phyloP scores from a whole-genome alignment of 2,113 vertebrate genomes.

The Junco hyemalis region DNA sequence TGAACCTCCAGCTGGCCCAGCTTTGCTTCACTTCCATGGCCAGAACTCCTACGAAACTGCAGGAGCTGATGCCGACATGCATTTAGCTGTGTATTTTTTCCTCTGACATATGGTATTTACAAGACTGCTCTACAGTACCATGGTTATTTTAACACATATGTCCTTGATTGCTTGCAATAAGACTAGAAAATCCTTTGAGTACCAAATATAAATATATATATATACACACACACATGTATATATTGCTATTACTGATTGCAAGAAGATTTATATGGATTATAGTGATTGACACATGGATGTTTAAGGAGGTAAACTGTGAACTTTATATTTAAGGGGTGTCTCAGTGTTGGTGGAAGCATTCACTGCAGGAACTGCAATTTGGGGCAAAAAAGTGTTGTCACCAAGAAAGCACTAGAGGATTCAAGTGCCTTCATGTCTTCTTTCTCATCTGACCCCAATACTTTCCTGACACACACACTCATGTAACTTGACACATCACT shows the following conservation, averaged over 20 bases:
- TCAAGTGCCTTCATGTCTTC: not conserved
- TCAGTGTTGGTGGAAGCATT: not conserved
- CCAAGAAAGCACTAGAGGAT: not conserved
- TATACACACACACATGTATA: not conserved
- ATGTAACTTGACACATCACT: rapidly evolving
- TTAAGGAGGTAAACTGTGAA: constrained; percentile 37
- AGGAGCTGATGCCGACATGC: constrained; percentile 25
- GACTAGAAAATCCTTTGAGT: constrained; percentile 17
- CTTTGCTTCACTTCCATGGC: constrained; percentile 8
- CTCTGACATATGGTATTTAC: constrained; percentile 59
- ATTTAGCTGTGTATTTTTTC: constrained; percentile 46
- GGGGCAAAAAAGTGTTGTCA: not conserved
- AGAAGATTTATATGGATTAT: not conserved
- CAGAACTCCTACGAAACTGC: constrained; percentile 39
- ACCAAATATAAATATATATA: not conserved
- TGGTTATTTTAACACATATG: constrained; percentile 63
- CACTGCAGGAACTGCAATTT: not conserved
- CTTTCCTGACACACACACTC: not conserved
- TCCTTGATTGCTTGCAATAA: constrained; percentile 28
- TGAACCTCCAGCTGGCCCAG: not conserved
- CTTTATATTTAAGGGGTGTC: not conserved
- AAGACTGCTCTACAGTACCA: constrained; percentile 31
- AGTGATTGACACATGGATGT: constrained; percentile 25
- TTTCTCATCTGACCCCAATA: not conserved
- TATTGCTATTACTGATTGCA: constrained; percentile 22